Base-by-base conservation (phyloP, 2,888 invertebrate genomes). In the Polia nebulosa region DNA sequence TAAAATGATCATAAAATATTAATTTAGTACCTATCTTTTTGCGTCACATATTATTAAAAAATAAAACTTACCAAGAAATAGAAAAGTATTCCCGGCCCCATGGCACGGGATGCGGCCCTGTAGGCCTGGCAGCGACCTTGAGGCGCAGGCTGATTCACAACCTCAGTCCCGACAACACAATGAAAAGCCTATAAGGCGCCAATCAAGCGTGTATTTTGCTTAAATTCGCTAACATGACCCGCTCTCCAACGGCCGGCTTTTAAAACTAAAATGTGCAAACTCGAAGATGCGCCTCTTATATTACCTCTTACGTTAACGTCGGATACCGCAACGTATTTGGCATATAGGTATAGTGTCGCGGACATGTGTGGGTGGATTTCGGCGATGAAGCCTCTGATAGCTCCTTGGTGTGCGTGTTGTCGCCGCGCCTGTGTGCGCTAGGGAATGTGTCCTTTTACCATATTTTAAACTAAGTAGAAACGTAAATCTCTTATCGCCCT, bases 251-350 rank as follows among this genome's bases (percentile, higher is more conserved):
- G 93, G 90, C 88, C 92, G 92, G 89, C 93, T 93, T 94, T 92
- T 91, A 90, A 91, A 91, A 95, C 95, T 95, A 93, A 95, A 93
- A 91, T 95, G 95, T 95, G 94, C 94, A 95, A 95, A 95, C 89
- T 91, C 92, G 88, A 95, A 95, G 95, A 95, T 95, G 95, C 92
- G 94, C 93, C 91, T 95, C 95, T 95, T 95, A 95, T 95, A 95
- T 95, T 92, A 95, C 90, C 93, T 95, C 95, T 94, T 95, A 94
- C 91, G 93, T 94, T 94, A 93, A 93, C 92, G 89, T 88, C 91
- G 92, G 90, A 94, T 93, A 95, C 94, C 94, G 93, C 94, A 95
- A 94, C 92, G 91, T 94, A 93, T 95, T 95, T 94, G 92, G 93
- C 94, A 92, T 94, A 93, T 93, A 90, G 81, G 87, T 86, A 85